Conservation (phyloP, 2,797 vertebrate species). For the Enteromius treurensis region DNA sequence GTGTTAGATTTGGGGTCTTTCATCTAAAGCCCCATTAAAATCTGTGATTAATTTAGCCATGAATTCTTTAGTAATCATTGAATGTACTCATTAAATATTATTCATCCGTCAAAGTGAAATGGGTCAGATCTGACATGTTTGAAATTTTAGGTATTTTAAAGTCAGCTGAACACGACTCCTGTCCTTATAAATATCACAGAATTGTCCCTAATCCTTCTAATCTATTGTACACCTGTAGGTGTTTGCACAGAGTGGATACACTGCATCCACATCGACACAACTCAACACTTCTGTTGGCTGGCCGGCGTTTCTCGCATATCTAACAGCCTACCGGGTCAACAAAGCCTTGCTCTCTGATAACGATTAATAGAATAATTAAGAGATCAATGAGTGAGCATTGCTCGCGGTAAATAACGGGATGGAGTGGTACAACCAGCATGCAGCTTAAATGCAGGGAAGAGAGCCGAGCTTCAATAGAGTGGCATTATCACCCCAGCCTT, state of each 20-base stretch:
- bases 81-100: constrained; percentile 12
- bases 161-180: background rate
- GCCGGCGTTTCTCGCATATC: constrained; percentile 10
- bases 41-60: background rate
- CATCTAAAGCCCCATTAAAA: background rate
- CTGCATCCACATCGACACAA: background rate
- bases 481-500: constrained; percentile 59
- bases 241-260: constrained; percentile 17
- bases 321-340: constrained; percentile 33
- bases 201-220: constrained; percentile 23
- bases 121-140: background rate
- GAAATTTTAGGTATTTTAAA: background rate
- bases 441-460: constrained; percentile 29
- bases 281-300: background rate
- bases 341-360: constrained; percentile 59
- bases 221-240: constrained; percentile 25
- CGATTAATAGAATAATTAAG: constrained; percentile 62
- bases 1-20: constrained; percentile 8
- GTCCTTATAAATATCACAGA: background rate
- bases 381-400: constrained; percentile 59
- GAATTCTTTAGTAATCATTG: background rate
- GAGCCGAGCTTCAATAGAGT: constrained; percentile 54
- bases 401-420: constrained; percentile 50
- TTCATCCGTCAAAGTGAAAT: background rate
- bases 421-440: constrained; percentile 39